These are phyloP conservation scores for Echeneis naucrates DNA, from an alignment of 2,797 vertebrate genomes.

Conservation along the genomic window DNA sequence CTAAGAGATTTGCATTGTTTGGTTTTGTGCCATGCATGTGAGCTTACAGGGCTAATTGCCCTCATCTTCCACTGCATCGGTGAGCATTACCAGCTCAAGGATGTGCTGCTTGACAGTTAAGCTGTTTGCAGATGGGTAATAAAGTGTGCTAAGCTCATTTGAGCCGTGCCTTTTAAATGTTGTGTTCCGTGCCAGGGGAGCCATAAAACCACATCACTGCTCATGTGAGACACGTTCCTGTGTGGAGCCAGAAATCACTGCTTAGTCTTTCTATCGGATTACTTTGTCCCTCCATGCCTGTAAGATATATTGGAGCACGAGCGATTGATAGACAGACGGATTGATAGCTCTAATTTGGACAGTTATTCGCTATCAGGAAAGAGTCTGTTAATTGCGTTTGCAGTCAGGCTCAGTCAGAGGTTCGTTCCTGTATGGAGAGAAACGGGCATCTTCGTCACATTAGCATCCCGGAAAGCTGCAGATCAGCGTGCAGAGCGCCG, in stretches of 20 bases:
- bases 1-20: constrained; percentile 59
- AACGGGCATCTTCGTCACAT: constrained; percentile 18
- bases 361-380: too few species aligned
- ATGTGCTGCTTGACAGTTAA: constrained; percentile 78
- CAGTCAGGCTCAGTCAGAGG: background rate
- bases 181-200: constrained; percentile 69
- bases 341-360: background rate
- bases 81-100: constrained; percentile 71
- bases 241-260: constrained; percentile 69
- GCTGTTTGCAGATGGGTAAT: constrained; percentile 81
- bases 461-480: constrained; percentile 1
- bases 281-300: constrained; percentile 57
- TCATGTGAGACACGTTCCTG: constrained; percentile 72
- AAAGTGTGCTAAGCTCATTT: constrained; percentile 80
- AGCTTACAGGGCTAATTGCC: constrained; percentile 66
- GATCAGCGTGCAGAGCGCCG: background rate
- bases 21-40: constrained; percentile 52
- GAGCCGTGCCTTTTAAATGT: constrained; percentile 79
- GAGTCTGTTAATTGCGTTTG: too few species aligned
- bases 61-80: constrained; percentile 58
- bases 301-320: constrained; percentile 49
- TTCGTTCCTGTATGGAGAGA: constrained; percentile 9
- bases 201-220: constrained; percentile 72
- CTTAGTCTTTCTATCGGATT: constrained; percentile 72
- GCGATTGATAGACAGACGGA: constrained; percentile 2